A percentile compares a stretch with the other conserved stretches of the same genome.
These are phyloP conservation scores for Epinephelus cyanopodus DNA, from an alignment of 2,113 vertebrate genomes.

Conservation along the genomic window DNA sequence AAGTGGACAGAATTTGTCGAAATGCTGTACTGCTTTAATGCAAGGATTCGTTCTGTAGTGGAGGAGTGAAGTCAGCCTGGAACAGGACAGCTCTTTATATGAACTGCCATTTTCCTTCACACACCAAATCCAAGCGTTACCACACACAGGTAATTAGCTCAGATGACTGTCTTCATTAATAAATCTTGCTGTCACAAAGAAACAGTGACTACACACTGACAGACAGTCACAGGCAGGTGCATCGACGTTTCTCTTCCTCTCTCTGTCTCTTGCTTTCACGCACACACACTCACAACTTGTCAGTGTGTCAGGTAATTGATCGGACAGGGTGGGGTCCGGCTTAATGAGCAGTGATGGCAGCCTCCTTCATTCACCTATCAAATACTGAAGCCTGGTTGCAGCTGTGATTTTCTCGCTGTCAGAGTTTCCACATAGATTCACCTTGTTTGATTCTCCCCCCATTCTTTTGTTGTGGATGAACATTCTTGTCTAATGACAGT, in stretches of 20 bases:
- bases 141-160: constrained; percentile 43
- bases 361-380: constrained; percentile 26
- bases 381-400: constrained; percentile 25
- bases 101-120: not conserved
- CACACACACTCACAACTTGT: constrained; percentile 1
- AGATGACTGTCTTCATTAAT: constrained; percentile 54
- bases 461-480: not conserved
- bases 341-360: constrained; percentile 48
- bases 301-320: constrained; percentile 36
- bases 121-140: constrained; percentile 27
- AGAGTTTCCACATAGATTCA: not conserved
- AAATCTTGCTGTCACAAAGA: constrained; percentile 18
- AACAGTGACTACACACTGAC: constrained; percentile 3
- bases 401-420: not conserved
- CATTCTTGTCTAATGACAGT: constrained; percentile 1
- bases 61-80: not conserved
- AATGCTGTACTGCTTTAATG: not conserved
- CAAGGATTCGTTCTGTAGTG: not conserved
- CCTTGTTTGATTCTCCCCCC: rapidly evolving
- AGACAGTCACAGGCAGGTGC: constrained; percentile 27
- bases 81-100: constrained; percentile 1
- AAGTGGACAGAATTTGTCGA: not conserved
- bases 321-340: constrained; percentile 14
- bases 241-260: not conserved
- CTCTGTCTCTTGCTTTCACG: not conserved